Conservation (phyloP, 2,113 vertebrate species). For the Apodemus sylvaticus region DNA sequence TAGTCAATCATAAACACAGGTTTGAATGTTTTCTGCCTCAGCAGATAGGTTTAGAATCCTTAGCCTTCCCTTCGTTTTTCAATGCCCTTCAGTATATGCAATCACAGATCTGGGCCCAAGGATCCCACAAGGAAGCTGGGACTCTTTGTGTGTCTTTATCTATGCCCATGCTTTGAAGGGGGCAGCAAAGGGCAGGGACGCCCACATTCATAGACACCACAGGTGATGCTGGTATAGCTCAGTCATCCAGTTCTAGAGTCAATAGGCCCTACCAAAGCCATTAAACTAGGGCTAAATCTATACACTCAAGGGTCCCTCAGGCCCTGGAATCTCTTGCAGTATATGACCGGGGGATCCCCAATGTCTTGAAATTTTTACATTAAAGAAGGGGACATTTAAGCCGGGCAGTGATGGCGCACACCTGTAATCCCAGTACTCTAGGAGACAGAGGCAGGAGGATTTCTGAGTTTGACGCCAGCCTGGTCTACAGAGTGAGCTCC, state of each 20-base stretch:
- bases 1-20: background rate
- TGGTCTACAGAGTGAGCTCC: too few relatives aligned
- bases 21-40: background rate
- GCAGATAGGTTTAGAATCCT: background rate
- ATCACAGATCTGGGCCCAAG: background rate
- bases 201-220: background rate
- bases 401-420: too few relatives aligned
- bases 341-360: background rate
- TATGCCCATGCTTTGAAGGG: background rate
- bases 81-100: background rate
- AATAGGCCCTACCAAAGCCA: background rate
- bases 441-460: too few relatives aligned
- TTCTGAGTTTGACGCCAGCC: too few relatives aligned
- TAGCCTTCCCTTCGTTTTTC: background rate
- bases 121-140: background rate
- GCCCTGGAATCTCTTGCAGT: background rate
- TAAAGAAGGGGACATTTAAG: too few relatives aligned
- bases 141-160: background rate
- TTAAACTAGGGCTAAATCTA: background rate
- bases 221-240: background rate
- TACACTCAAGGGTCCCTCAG: accelerated
- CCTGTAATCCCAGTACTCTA: too few relatives aligned
- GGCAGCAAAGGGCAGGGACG: background rate
- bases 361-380: background rate
- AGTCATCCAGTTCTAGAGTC: background rate